Evolutionary conservation across 2,113 vertebrate genomes (phyloP).

Genomic region (Lutjanus erythropterus): DNA sequence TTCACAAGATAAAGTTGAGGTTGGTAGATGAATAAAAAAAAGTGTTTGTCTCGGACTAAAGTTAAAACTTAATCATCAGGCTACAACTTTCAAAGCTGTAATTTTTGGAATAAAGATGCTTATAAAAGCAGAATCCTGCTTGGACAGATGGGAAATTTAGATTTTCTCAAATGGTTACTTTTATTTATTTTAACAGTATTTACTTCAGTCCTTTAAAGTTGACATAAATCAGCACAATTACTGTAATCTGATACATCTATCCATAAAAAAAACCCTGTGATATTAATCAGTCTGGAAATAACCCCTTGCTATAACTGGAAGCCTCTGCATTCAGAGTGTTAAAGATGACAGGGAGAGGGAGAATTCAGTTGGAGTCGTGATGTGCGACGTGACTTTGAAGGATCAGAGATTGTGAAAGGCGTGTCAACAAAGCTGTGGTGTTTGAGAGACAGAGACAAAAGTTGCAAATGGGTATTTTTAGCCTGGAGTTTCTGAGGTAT

Average conservation of each 20-base stretch:
- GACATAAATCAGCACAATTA: not conserved
- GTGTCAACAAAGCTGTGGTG: constrained; percentile 26
- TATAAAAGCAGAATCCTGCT: not conserved
- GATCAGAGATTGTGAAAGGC: constrained; percentile 14
- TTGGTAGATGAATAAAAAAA: not conserved
- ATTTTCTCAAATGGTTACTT: not conserved
- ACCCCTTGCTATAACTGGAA: not conserved
- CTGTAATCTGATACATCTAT: not conserved
- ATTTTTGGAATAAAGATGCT: no score
- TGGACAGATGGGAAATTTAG: not conserved
- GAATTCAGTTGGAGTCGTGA: not conserved
- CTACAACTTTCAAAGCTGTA: not conserved
- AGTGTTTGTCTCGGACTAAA: not conserved
- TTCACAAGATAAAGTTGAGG: not conserved
- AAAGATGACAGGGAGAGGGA: not conserved
- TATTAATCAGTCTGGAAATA: not conserved
- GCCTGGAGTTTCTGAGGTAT: constrained; percentile 17
- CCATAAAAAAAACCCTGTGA: no score
- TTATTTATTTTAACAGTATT: not conserved
- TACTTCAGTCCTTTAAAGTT: not conserved
- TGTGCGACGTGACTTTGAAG: constrained; percentile 24
- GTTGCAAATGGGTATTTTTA: constrained; percentile 51
- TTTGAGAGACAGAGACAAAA: constrained; percentile 39
- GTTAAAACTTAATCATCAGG: not conserved
- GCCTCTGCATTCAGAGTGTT: not conserved